A percentile compares a stretch with the other conserved stretches of the same genome.
Conservation (phyloP, 2,113 vertebrate genomes). For the Indri indri region DNA sequence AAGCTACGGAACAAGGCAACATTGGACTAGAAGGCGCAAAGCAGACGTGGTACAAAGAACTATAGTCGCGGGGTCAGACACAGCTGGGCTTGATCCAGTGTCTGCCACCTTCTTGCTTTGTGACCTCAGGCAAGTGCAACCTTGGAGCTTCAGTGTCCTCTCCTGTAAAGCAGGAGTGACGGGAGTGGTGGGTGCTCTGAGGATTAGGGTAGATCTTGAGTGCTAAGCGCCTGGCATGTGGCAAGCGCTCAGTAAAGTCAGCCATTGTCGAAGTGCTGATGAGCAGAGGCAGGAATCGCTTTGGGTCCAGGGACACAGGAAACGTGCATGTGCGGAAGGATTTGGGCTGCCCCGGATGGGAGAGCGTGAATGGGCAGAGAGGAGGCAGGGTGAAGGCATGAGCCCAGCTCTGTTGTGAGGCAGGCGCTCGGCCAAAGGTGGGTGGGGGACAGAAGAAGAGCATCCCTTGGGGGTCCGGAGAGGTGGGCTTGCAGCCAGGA, state of each 20-base stretch:
- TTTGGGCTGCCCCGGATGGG: neutral
- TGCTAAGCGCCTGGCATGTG: fast-evolving
- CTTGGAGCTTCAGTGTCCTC: neutral
- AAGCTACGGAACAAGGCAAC: neutral
- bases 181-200: neutral
- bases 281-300: neutral
- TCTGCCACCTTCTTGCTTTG: neutral
- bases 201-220: neutral
- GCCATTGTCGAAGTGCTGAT: neutral
- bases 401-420: neutral
- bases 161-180: neutral
- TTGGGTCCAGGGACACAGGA: neutral
- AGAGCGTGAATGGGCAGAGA: neutral
- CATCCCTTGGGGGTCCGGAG: neutral
- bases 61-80: neutral
- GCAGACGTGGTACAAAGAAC: neutral
- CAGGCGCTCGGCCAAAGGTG: neutral
- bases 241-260: neutral
- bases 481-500: neutral
- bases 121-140: neutral
- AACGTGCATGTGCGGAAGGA: neutral
- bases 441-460: neutral
- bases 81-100: no score
- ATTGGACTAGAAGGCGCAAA: neutral
- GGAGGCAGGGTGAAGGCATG: neutral